Percentiles rank a stretch among this genome's conserved stretches.
These are phyloP conservation scores for Microplitis demolitor DNA, from an alignment of 1,140 invertebrate species.

Conservation along the genomic window DNA sequence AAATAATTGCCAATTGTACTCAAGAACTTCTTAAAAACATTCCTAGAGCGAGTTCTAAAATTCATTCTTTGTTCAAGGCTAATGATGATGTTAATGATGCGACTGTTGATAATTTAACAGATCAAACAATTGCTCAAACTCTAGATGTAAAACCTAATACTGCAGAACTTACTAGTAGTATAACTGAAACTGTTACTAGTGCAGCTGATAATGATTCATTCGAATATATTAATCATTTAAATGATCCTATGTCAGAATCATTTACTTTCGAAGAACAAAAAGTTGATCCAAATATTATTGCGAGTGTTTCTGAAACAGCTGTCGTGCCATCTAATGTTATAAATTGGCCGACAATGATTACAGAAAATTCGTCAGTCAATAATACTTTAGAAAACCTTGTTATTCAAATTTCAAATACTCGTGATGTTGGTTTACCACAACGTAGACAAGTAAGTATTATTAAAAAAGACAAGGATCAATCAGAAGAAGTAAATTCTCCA, in stretches of 20 bases:
- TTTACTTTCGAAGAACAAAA: not conserved
- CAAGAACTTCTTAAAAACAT: not conserved
- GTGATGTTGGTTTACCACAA: not conserved
- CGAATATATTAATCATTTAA: not conserved
- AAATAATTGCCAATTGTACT: not conserved
- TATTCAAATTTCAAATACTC: constrained; percentile 23
- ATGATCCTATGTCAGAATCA: not conserved
- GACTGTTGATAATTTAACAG: too few species aligned
- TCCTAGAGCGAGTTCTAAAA: not conserved
- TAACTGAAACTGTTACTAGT: too few species aligned
- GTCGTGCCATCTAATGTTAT: not conserved
- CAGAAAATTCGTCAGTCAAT: not conserved
- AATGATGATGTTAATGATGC: too few species aligned
- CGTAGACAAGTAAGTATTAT: not conserved
- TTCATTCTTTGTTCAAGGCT: too few species aligned
- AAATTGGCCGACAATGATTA: not conserved
- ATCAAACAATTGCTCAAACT: too few species aligned
- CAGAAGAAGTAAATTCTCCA: not conserved
- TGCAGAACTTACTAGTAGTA: too few species aligned
- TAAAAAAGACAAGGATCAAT: not conserved
- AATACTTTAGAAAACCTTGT: constrained; percentile 10
- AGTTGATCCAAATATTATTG: not conserved
- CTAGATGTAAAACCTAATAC: too few species aligned
- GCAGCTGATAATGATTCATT: not conserved
- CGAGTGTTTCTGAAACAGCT: not conserved